A percentile compares a stretch with the other conserved stretches of the same genome.
Conservation (phyloP, 2,888 invertebrate species). For the Andrena minutula region DNA sequence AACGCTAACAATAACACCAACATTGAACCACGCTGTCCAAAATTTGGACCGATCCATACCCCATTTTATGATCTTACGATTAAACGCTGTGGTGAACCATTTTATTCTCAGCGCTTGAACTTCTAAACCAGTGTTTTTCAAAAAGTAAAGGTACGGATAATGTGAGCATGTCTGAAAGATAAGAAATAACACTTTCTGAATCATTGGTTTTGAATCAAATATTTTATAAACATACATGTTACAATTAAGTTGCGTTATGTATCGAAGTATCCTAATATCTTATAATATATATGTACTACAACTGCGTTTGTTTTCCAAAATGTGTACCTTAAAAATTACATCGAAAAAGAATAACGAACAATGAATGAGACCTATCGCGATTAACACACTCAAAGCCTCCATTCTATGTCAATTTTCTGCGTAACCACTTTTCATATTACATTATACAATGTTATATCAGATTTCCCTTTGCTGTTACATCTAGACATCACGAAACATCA, state of each 20-base stretch:
- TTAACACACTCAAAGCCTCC: conserved; percentile 89
- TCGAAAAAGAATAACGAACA: conserved; percentile 92
- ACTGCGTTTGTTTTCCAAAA: conserved; percentile 27
- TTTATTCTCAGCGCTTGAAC: conserved; percentile 90
- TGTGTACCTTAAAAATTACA: conserved; percentile 91
- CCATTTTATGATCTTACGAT: conserved; percentile 91
- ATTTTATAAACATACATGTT: not conserved
- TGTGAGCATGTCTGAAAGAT: conserved; percentile 91
- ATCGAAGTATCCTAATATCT: not conserved
- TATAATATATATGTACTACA: conserved; percentile 10
- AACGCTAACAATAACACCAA: conserved; percentile 88
- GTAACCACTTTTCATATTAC: conserved; percentile 42
- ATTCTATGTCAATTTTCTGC: conserved; percentile 84
- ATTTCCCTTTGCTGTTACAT: not conserved
- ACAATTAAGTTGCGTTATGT: not conserved
- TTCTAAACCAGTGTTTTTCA: conserved; percentile 91
- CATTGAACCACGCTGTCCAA: conserved; percentile 90
- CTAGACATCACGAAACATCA: not conserved
- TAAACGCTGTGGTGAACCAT: conserved; percentile 93
- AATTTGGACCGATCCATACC: conserved; percentile 88
- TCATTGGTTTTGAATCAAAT: not conserved
- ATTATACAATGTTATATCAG: conserved; percentile 11
- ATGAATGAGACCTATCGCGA: conserved; percentile 88
- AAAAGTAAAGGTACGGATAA: conserved; percentile 92
- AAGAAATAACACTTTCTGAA: conserved; percentile 4